These are phyloP conservation scores for Sula dactylatra DNA, from an alignment of 2,113 vertebrate genomes.

Conservation along the genomic window DNA sequence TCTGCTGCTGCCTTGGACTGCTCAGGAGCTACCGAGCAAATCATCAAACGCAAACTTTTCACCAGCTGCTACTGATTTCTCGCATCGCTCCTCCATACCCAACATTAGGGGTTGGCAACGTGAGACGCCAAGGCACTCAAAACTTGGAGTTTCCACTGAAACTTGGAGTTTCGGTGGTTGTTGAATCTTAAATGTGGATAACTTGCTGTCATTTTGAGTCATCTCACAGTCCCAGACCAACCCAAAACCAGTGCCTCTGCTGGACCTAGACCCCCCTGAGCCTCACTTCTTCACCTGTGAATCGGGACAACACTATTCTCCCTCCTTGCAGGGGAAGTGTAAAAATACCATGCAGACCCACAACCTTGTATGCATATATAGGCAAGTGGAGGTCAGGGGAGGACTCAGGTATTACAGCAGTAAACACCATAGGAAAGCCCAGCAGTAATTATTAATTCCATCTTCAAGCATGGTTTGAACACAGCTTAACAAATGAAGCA, in stretches of 20 bases:
- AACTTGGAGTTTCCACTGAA: background rate
- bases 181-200: background rate
- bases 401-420: background rate
- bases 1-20: background rate
- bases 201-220: background rate
- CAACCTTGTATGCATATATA: background rate
- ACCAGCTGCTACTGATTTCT: background rate
- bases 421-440: background rate
- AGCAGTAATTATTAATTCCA: conserved; percentile 55
- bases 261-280: background rate
- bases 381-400: background rate
- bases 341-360: background rate
- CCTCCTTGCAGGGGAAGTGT: background rate
- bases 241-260: background rate
- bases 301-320: background rate
- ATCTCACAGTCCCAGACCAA: background rate
- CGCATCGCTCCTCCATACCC: background rate
- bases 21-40: background rate
- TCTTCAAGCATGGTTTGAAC: background rate
- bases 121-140: background rate
- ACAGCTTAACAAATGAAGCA: conserved; percentile 1
- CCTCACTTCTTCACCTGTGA: background rate
- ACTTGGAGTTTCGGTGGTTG: fast-evolving
- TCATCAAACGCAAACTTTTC: background rate
- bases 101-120: background rate